Conservation (phyloP, 2,797 vertebrate species). For the Psittacula derbiana region DNA sequence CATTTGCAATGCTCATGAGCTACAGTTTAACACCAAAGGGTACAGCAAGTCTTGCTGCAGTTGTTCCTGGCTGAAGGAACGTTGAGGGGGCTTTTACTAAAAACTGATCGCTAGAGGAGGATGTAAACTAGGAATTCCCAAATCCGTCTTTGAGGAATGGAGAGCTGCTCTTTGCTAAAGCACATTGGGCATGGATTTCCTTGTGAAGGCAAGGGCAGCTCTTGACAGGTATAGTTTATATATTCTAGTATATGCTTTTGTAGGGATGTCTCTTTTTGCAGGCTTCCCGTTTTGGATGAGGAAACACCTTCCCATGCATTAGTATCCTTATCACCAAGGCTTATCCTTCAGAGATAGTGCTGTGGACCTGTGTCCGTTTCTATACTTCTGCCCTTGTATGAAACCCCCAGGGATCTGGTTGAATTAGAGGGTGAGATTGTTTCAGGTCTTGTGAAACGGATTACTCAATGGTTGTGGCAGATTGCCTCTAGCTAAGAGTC, state of each 20-base stretch:
- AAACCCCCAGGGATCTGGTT: not conserved
- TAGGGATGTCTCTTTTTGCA: not conserved
- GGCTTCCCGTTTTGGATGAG: not conserved
- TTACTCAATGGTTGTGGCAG: not conserved
- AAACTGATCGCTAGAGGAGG: not conserved
- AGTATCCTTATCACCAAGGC: not conserved
- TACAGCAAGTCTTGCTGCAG: not conserved
- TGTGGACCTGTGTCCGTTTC: not conserved
- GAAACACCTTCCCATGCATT: not conserved
- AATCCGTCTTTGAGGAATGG: not conserved
- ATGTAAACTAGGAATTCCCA: not conserved
- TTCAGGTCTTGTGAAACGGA: not conserved
- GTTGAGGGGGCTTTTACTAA: not conserved
- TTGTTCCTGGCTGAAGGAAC: not conserved
- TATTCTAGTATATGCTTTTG: not conserved
- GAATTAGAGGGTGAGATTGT: not conserved
- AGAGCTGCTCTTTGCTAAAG: not conserved
- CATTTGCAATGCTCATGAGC: not conserved
- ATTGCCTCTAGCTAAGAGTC: not conserved
- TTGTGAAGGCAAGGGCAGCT: not conserved
- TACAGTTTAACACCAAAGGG: not conserved
- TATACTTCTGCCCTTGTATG: not conserved
- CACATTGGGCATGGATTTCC: not conserved
- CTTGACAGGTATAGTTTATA: not conserved
- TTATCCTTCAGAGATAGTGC: not conserved